Base-by-base conservation (phyloP, 2,113 vertebrate species). In the Burhinus bistriatus region DNA sequence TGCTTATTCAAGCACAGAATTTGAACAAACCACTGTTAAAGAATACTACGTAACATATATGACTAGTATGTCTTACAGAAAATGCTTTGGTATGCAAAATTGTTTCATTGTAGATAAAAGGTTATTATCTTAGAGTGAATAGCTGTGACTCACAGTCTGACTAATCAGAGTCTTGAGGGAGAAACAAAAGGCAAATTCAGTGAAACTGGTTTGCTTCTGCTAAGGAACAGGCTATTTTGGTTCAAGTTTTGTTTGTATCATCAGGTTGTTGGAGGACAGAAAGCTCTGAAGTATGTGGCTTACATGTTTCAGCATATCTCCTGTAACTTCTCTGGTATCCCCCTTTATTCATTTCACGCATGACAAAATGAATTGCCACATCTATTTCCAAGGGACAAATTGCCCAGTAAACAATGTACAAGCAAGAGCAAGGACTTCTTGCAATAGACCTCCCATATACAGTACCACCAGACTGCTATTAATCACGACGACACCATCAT, bases 391-490 rank as follows among this genome's bases (percentile, higher is more conserved):
- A 65, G 44, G 49, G 17, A 23, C 4, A 38, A 42, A 25, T 9
- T 23, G 34, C 21, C 76, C 38, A 3, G 27, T 15, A 11, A 71
- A 34, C 36, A 78, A 16, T 1, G 5, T 2, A 7, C 32, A 52
- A 40, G 47, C 42, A 23, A 34, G 36, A 45, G 27, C 15, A 1
- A 78, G 51, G 83, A 8, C 27, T 34, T 54, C 18, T 40, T 22
- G 6, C 8, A 7, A 15, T 3, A 45, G 36, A 15, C 12, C 32
- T 26, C 6, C 6, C 12, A 1, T 2, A 5, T 7, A 16, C 30
- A 5, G 6, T 1, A 12, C 16, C 27, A 2, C 15, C 38, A 38
- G n/a, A 1, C 11, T 20, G n/a, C n/a, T 11, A 0, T 21, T 7
- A 21, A 57, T 23, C n/a, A 5, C 2, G 7, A 26, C 38, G 42